Percentiles rank a stretch among this genome's conserved stretches.
phyloP scores from a whole-genome alignment of 2,888 invertebrate species.

The Isoperla grammatica region DNA sequence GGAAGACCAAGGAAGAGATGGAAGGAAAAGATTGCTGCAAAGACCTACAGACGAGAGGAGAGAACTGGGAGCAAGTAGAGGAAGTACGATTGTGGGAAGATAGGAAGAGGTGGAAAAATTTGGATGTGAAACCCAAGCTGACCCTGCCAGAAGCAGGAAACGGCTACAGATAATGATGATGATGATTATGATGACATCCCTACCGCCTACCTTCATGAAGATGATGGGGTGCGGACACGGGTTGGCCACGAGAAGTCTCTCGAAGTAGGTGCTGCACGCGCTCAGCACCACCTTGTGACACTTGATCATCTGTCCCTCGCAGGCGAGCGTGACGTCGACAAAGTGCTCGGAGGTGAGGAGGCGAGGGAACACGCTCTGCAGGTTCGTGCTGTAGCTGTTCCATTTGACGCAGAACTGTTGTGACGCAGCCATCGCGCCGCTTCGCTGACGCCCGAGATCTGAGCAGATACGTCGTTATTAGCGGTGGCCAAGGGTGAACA shows the following conservation, averaged over 20 bases:
- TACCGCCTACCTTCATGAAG: slow-evolving; percentile 53
- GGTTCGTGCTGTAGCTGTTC: slow-evolving; percentile 41
- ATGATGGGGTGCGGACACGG: slow-evolving; percentile 44
- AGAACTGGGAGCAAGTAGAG: no score
- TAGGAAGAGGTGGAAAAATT: no score
- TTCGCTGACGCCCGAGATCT: neutral
- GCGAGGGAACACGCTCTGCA: slow-evolving; percentile 40
- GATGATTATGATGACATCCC: no score
- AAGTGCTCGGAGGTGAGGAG: slow-evolving; percentile 39
- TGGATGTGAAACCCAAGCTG: no score
- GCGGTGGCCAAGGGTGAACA: no score
- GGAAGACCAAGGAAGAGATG: no score
- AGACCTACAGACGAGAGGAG: no score
- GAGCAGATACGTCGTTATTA: no score
- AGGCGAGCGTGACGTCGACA: slow-evolving; percentile 42
- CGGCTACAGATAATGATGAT: no score
- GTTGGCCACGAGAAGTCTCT: slow-evolving; percentile 35
- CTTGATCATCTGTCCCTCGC: slow-evolving; percentile 41
- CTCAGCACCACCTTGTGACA: slow-evolving; percentile 40
- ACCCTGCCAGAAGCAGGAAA: no score
- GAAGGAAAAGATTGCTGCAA: no score
- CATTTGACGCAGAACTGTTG: slow-evolving; percentile 49
- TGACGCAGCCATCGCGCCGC: neutral
- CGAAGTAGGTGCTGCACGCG: slow-evolving; percentile 37
- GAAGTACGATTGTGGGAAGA: no score